These are phyloP conservation scores for Astyanax mexicanus DNA, from an alignment of 2,797 vertebrate genomes.

Conservation along the genomic window DNA sequence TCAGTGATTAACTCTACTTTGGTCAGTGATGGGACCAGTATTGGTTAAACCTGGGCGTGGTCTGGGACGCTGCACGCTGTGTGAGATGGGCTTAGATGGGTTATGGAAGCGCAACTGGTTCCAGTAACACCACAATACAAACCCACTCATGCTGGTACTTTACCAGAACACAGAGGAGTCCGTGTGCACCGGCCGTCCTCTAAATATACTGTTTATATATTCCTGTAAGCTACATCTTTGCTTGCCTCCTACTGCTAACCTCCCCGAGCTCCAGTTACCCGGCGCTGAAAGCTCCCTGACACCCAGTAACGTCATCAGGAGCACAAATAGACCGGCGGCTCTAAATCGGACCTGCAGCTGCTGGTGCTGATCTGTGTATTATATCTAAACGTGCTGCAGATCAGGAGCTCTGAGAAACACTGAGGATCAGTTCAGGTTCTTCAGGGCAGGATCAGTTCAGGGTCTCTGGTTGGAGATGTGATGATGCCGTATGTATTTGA, in stretches of 20 bases:
- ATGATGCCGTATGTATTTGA: constrained; percentile 24
- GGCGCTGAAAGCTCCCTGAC: not conserved
- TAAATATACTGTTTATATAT: not conserved
- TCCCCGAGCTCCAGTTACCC: constrained; percentile 15
- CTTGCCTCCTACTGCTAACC: not conserved
- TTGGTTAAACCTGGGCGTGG: too few relatives aligned
- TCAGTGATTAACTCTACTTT: too few relatives aligned
- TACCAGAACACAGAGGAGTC: constrained; percentile 12
- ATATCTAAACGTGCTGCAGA: not conserved
- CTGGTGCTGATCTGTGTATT: constrained; percentile 9
- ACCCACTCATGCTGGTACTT: too few relatives aligned
- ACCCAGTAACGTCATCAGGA: not conserved
- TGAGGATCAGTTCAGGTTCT: too few relatives aligned
- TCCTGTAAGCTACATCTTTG: constrained; percentile 12
- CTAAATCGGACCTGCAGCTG: not conserved
- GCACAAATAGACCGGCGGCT: not conserved
- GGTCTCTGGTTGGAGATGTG: too few relatives aligned
- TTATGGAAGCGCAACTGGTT: too few relatives aligned
- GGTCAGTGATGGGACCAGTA: too few relatives aligned
- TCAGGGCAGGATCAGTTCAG: too few relatives aligned
- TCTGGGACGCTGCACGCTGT: too few relatives aligned
- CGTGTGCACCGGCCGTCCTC: not conserved
- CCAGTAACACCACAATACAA: too few relatives aligned
- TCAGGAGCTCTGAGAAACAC: not conserved
- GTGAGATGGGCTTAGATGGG: too few relatives aligned